Evolutionary conservation across 2,888 invertebrate genomes (phyloP).

Genomic region (Torymus aiolomorphi): DNA sequence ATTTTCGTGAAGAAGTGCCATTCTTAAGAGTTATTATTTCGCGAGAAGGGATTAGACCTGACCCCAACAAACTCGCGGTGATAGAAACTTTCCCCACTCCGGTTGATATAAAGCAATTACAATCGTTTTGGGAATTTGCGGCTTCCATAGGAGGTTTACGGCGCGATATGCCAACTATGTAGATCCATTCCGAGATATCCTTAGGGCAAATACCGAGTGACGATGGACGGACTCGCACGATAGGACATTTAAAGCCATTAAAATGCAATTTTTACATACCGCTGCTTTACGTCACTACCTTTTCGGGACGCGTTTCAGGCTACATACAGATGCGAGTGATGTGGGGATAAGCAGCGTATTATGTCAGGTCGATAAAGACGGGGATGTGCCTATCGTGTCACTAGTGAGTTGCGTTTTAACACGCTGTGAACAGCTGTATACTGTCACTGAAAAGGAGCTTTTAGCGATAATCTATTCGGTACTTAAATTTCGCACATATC

Average conservation of each 20-base stretch:
- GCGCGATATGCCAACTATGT: conserved; percentile 38
- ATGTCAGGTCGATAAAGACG: conserved; percentile 47
- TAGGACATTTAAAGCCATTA: background rate
- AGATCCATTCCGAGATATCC: conserved; percentile 36
- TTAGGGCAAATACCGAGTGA: conserved; percentile 22
- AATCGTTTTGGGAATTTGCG: conserved; percentile 60
- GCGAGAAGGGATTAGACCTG: conserved; percentile 34
- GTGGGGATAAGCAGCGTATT: conserved; percentile 57
- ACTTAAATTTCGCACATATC: conserved; percentile 60
- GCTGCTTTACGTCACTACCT: conserved; percentile 3
- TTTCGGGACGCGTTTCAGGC: background rate
- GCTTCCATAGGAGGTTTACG: conserved; percentile 57
- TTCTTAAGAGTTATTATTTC: conserved; percentile 57
- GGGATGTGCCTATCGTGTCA: conserved; percentile 52
- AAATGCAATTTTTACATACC: background rate
- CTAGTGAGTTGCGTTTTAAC: conserved; percentile 60
- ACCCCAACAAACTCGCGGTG: conserved; percentile 55
- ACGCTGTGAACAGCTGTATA: conserved; percentile 12
- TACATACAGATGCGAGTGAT: conserved; percentile 36
- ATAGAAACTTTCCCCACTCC: conserved; percentile 63
- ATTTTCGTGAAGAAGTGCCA: conserved; percentile 58
- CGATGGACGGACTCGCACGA: conserved; percentile 5
- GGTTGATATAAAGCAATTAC: conserved; percentile 61
- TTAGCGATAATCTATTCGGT: conserved; percentile 57
- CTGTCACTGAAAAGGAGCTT: conserved; percentile 59